Evolutionary conservation across 2,113 vertebrate species (phyloP), one percentile per base, ranked within the genome.

Genomic region (Tachysurus vachellii): DNA sequence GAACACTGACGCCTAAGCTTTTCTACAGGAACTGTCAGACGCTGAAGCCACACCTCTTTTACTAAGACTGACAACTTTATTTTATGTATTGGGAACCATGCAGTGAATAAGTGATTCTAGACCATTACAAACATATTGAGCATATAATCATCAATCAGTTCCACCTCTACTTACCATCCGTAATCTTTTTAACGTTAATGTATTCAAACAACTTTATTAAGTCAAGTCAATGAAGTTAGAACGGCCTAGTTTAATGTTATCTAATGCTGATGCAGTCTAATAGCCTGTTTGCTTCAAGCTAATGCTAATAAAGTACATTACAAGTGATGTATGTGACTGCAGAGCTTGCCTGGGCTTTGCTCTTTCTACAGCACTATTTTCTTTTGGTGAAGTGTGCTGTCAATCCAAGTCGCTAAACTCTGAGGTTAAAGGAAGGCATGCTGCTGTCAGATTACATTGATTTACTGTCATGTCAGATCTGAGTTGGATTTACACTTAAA

Each of bases 371-470:
- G 61, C 56, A 23, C 50, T 8, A 6, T 53, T 54, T 77, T 77
- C 12, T 47, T 77, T 44, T 82, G 0, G 44, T 50, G 3, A 56
- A 19, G 53, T 56, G 53, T 80, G 53, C 50, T 17, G 82, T 84
- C 62, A 21, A 53, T 83, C 47, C 36, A 54, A 56, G 64, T 56
- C 19, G 5, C 17, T 84, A 70, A 85, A 36, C 76, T 87, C 81
- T 47, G 85, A 76, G 79, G 70, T 85, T 77, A 86, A 80, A 75
- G 26, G 70, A 61, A 86, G 82, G 82, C 88, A 79, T 75, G 82
- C 56, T 44, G 56, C 88, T 89, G 88, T 91, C 88, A 89, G 91
- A 90, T 92, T 88, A 89, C 83, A 91, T 83, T 87, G 91, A 92
- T 90, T 91, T 91, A 64, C 86, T 89, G 92, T 92, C 90, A 86